phyloP scores from a whole-genome alignment of 2,797 vertebrate species.

The Setipinna tenuifilis region DNA sequence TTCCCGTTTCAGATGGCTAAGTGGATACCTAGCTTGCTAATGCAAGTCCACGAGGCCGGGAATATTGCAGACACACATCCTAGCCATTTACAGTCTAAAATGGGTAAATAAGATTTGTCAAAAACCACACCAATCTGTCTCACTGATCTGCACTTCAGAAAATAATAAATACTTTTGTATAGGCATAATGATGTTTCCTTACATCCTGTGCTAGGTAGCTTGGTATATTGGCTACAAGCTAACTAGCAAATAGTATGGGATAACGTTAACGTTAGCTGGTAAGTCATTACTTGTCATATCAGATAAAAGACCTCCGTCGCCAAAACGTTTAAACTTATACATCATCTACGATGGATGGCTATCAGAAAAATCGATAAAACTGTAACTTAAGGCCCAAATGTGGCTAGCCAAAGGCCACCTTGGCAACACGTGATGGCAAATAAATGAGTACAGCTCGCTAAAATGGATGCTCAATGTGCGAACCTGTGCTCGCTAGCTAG shows the following conservation, averaged over 20 bases:
- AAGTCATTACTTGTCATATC: neutral
- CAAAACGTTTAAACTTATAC: neutral
- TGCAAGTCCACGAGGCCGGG: conserved; percentile 17
- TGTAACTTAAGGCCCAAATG: neutral
- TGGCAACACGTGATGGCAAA: conserved; percentile 47
- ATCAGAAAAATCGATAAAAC: neutral
- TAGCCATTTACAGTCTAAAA: neutral
- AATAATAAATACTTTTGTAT: neutral
- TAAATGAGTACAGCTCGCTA: conserved; percentile 47
- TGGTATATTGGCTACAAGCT: neutral
- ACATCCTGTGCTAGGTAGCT: neutral
- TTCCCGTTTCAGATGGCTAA: neutral
- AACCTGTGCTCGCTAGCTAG: neutral
- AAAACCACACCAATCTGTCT: neutral
- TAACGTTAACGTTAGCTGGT: neutral
- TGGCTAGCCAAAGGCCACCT: neutral
- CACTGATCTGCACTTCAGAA: neutral
- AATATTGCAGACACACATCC: neutral
- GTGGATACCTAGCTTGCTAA: neutral
- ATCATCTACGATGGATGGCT: neutral
- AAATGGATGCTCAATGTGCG: conserved; percentile 53
- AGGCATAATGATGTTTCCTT: neutral
- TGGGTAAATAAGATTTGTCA: neutral
- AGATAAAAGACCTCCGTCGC: neutral
- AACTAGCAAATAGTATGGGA: neutral